Evolutionary conservation across 1,140 invertebrate species (phyloP).

Genomic region (Formica exsecta): DNA sequence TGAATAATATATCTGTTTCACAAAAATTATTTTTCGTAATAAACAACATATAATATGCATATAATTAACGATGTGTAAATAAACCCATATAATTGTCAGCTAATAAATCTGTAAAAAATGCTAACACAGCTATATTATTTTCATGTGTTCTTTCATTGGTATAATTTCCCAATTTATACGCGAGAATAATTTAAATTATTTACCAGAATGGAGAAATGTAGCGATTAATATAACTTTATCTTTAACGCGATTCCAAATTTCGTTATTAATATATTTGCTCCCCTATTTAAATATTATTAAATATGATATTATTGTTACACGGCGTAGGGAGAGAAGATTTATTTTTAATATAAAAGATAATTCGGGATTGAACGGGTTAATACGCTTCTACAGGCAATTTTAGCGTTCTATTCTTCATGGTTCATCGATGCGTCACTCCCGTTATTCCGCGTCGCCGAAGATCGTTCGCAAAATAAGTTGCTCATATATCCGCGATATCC

Average conservation of each 20-base stretch:
- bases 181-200: conserved; percentile 29
- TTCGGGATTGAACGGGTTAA: conserved; percentile 41
- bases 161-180: neutral
- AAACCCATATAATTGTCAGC: conserved; percentile 25
- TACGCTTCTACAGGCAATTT: conserved; percentile 26
- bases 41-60: neutral
- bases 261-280: conserved; percentile 10
- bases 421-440: conserved; percentile 18
- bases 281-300: conserved; percentile 13
- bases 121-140: neutral
- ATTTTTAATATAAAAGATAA: conserved; percentile 1
- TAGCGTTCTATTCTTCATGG: conserved; percentile 12
- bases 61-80: neutral
- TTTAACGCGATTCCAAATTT: conserved; percentile 6
- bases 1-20: neutral
- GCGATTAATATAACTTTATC: conserved; percentile 2
- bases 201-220: neutral
- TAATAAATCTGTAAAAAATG: neutral
- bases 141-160: neutral
- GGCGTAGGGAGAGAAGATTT: neutral
- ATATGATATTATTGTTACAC: neutral
- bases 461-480: conserved; percentile 53
- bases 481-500: conserved; percentile 43
- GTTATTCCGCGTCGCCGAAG: conserved; percentile 42
- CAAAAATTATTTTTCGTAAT: neutral